Evolutionary conservation across 2,888 invertebrate species (phyloP), one percentile per base, ranked within the genome.

Genomic region (Synanthedon vespiformis): DNA sequence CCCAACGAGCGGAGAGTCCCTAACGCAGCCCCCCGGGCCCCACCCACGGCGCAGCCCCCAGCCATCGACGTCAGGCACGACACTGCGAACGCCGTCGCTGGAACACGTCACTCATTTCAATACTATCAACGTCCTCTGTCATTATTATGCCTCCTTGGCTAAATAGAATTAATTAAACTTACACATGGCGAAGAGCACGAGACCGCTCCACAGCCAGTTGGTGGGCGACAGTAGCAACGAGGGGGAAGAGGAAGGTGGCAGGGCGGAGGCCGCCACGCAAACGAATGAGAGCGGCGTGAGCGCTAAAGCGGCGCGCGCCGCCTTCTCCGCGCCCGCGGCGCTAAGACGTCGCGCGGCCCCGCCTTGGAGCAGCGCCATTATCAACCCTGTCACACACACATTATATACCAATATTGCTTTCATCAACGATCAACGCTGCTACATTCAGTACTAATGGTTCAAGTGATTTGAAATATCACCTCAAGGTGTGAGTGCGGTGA

Each of bases 1-100:
- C 99, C 99, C 41, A 99, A 88, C 1, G 98, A 98, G 56, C 99
- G 90, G 70, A 98, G 95, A 59, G 96, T 94, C 11, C 99, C 99
- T 71, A 98, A 92, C 58, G 96, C 94, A 0, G 94, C 93, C 34
- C 99, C 99, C 71, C 98, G 97, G 68, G 97, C 94, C 68, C 92
- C 92, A 55, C 86, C 89, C 41, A 92, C 91, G 51, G 82, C 78
- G 72, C 93, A 92, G 58, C 91, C 91, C 2, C 98, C 96, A n/a
- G 95, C 95, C 76, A 97, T 85, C 3, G 98, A 95, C 66, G 96
- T 98, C 86, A 99, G 90, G 69, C 96, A 97, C 11, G 99, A 97
- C 18, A 99, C 98, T 40, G 98, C 97, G 77, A 97, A 92, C n/a
- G 95, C 93, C 10, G 95, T 95, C 14, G 95, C 94, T 94, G 59